Evolutionary conservation across 2,888 invertebrate genomes (phyloP).

Genomic region (Acronicta aceris): DNA sequence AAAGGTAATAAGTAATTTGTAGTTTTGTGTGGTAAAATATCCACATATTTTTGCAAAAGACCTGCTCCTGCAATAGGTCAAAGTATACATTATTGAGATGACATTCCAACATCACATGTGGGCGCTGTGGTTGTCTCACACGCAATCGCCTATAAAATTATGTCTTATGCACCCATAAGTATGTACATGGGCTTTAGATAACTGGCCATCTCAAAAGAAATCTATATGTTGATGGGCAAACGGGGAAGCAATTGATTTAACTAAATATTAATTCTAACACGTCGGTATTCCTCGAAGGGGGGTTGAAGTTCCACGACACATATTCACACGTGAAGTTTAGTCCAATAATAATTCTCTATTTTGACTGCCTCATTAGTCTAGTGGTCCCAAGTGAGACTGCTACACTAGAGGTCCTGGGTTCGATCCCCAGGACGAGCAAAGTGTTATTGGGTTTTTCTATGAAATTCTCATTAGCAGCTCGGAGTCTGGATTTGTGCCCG

Average conservation of each 20-base stretch:
- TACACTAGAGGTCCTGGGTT: no score
- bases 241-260: neutral
- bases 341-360: no score
- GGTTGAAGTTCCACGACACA: no score
- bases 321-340: no score
- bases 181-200: neutral
- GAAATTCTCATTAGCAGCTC: no score
- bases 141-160: slow-evolving; percentile 1
- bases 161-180: neutral
- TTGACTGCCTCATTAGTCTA: no score
- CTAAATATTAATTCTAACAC: no score
- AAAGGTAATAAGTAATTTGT: neutral
- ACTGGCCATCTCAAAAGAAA: neutral
- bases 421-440: no score
- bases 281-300: no score
- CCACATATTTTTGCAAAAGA: slow-evolving; percentile 29
- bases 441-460: no score
- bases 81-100: slow-evolving; percentile 27
- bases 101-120: slow-evolving; percentile 33
- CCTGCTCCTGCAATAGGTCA: slow-evolving; percentile 41
- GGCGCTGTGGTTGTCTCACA: slow-evolving; percentile 15
- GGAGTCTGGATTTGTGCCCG: no score
- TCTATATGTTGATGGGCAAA: neutral
- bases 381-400: no score
- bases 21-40: slow-evolving; percentile 15